Base-by-base conservation (phyloP, 2,113 vertebrate species). In the Hippocampus barbouri region DNA sequence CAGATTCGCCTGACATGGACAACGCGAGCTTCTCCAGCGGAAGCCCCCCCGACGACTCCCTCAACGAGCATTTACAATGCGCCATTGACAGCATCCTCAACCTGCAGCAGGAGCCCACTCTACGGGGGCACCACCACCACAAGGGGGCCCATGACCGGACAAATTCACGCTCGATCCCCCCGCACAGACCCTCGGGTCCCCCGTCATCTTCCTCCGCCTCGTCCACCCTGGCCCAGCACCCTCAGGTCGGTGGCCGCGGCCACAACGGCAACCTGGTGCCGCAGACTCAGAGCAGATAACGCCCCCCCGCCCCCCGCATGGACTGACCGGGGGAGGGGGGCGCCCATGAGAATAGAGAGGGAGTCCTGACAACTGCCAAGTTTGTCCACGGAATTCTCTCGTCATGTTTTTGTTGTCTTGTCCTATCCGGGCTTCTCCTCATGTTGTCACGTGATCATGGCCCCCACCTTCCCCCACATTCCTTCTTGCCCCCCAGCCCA, bases 1-100 rank as follows among this genome's bases (percentile, higher is more conserved):
- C 94, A 0, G 95, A 96, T 71, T 94, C 94, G 0, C 93, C 94
- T 0, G 95, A 96, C 34, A 93, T 97, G 93, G 96, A 97, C 89
- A 95, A 96, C 25, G 95, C 96, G 74, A 96, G 95, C 79, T 98
- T 98, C 83, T 97, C 95, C 69, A 98, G 96, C 18, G 95, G 96
- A 76, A 97, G 96, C 83, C 96, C 96, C 0, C 95, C 94, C 3
- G 96, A 97, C 18, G 95, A 96, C 78, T 90, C 94, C 0, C 93
- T 98, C 40, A 96, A 92, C 0, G 94, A 98, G 77, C 96, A 98
- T 86, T 92, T 98, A 8, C 96, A 98, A 91, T 97, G 95, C 25
- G 96, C 96, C 86, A 98, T 98, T 68, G 95, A 98, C 91, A 96
- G 95, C 91, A 98, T 98, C 89, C 93, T 98, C 1, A 97, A 98